phyloP scores from a whole-genome alignment of 2,113 vertebrate species.

The Columba livia region DNA sequence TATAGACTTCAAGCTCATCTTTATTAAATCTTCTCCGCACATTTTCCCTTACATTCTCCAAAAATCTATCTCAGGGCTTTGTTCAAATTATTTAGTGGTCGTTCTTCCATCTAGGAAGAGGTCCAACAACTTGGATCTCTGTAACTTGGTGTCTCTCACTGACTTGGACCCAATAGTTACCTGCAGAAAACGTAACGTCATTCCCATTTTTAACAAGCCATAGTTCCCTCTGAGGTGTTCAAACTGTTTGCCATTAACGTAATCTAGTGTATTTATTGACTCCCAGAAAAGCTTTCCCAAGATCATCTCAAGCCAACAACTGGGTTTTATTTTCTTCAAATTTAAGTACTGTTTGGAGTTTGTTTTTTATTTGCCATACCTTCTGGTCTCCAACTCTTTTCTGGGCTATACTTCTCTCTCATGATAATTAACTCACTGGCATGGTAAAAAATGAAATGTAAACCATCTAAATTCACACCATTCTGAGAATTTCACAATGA shows the following conservation, averaged over 20 bases:
- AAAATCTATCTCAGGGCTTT: background rate
- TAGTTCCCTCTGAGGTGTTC: background rate
- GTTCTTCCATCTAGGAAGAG: background rate
- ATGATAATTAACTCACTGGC: background rate
- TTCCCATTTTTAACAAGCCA: background rate
- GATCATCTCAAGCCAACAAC: background rate
- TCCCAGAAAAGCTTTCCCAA: background rate
- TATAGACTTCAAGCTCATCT: conserved; percentile 27
- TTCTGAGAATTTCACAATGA: background rate
- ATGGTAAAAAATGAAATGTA: background rate
- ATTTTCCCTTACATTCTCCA: background rate
- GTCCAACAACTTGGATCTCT: background rate
- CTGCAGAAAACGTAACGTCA: background rate
- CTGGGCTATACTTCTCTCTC: background rate
- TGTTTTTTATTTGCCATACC: background rate
- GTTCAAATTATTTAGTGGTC: background rate
- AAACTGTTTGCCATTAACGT: background rate
- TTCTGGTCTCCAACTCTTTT: background rate
- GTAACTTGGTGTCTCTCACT: background rate
- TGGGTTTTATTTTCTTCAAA: background rate
- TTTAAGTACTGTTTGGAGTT: background rate
- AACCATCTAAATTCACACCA: background rate
- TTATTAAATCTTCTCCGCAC: conserved; percentile 23
- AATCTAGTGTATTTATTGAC: background rate
- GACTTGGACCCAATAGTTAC: background rate